Conservation (phyloP, 2,797 vertebrate genomes). For the Sternarchorhynchus goeldii region DNA sequence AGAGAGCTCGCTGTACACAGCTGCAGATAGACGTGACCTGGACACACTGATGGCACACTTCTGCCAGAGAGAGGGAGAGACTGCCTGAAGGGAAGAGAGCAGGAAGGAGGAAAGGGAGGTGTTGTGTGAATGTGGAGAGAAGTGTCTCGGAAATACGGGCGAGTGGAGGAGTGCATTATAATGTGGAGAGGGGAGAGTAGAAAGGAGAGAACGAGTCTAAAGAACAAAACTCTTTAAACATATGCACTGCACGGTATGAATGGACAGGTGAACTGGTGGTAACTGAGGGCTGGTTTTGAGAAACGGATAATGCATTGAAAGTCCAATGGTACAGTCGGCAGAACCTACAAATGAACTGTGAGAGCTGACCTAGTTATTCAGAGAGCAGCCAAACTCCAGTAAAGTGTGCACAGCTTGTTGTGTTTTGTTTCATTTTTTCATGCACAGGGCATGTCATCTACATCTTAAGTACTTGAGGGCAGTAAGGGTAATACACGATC, state of each 20-base stretch:
- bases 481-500: constrained; percentile 1
- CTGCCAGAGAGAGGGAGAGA: constrained; percentile 86
- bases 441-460: constrained; percentile 1
- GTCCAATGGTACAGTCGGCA: constrained; percentile 10
- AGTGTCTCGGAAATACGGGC: constrained; percentile 64
- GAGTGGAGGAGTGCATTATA: constrained; percentile 14
- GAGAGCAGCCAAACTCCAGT: constrained; percentile 1
- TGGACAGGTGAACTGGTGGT: constrained; percentile 18
- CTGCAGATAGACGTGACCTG: constrained; percentile 89
- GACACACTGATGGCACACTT: constrained; percentile 86
- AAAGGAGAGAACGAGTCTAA: not conserved
- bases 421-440: constrained; percentile 28
- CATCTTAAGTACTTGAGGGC: not conserved
- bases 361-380: not conserved
- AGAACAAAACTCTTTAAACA: constrained; percentile 22
- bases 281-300: constrained; percentile 13
- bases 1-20: constrained; percentile 89
- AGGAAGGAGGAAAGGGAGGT: constrained; percentile 57
- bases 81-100: constrained; percentile 71
- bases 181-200: not conserved
- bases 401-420: constrained; percentile 3
- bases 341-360: constrained; percentile 3
- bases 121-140: constrained; percentile 74
- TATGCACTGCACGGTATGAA: constrained; percentile 20
- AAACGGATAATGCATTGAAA: constrained; percentile 1